Evolutionary conservation across 2,888 invertebrate species (phyloP), one percentile per base, ranked within the genome.

Genomic region (Selenia dentaria): DNA sequence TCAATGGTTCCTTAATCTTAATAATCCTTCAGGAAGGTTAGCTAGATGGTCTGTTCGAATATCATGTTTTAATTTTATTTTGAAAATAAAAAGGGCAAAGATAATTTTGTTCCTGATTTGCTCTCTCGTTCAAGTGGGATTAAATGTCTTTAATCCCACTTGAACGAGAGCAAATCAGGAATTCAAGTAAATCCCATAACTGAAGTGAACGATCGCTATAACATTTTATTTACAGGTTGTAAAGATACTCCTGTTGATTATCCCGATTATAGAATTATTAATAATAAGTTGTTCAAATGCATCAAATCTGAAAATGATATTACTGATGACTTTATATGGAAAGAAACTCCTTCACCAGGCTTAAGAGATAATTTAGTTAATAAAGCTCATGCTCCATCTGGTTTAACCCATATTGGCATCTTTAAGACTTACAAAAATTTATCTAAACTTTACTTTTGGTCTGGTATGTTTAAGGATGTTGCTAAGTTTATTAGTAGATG

Each of bases 381-480:
- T 6, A 6, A 24, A 8, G n/a, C 2, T 6, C 24, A 24, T 24
- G 8, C 6, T n/a, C 6, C 6, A 6, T 8, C 6, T 5, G 24
- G 8, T 2, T 8, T 2, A 6, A 4, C 8, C 2, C 24, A 24
- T 6, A 8, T 24, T 6, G n/a, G 24, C 3, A 24, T 24, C 2
- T 24, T 24, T 24, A 24, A 24, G 8, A 24, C 24, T n/a, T 24
- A 24, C 8, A 24, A 24, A 24, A 5, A 24, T 2, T 8, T 24
- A 8, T 24, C 8, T 5, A 2, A 51, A 14, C 29, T 14, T 3
- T 51, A 39, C 18, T 54, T 24, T 12, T 50, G 47, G 51, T 48
- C 54, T 8, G 13, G 28, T 20, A 44, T 54, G 42, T 35, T 31
- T 13, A 36, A 31, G 5, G 48, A 49, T 25, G 27, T 49, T 0